Evolutionary conservation across 2,797 vertebrate species (phyloP), one percentile per base, ranked within the genome.

Genomic region (Todus mexicanus): DNA sequence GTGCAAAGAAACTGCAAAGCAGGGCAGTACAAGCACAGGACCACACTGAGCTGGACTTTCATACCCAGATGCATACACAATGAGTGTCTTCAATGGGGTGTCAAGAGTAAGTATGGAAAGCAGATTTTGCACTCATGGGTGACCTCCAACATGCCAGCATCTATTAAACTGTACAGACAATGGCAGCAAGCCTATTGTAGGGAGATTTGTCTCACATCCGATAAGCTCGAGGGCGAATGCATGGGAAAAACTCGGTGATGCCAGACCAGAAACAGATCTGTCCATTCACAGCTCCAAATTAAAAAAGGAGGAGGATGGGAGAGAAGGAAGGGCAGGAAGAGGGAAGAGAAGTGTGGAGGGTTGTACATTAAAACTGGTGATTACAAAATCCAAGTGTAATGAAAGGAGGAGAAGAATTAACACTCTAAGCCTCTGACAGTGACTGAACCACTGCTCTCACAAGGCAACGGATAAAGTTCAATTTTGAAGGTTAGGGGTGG

Each of bases 171-270:
- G 98, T 98, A 98, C 98, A 98, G 97, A 99, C 98, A 98, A 99
- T 98, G 98, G 98, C 98, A 98, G 98, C 97, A 97, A 98, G 98
- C 97, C 97, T 98, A 98, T 98, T 98, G 98, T 98, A 98, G 97
- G 98, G 98, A 98, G 98, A 98, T 98, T 96, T 97, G 97, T 98
- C 98, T 98, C 98, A 98, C 97, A 97, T 98, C 97, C 59, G 97
- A 98, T 97, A 98, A 98, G 98, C 98, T 98, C 84, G 26, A 98
- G 98, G 98, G 98, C 93, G 91, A 99, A 98, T 97, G 98, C 98
- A 98, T 98, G 98, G 98, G 98, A 99, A 99, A 99, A 98, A 97
- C 98, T 98, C 97, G 97, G 98, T 95, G 97, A 98, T 98, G 98
- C 98, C 98, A 99, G 98, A 98, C 97, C 97, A 99, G 98, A 98